Evolutionary conservation across 1,140 invertebrate genomes (phyloP).

Genomic region (Musca vetustissima): DNA sequence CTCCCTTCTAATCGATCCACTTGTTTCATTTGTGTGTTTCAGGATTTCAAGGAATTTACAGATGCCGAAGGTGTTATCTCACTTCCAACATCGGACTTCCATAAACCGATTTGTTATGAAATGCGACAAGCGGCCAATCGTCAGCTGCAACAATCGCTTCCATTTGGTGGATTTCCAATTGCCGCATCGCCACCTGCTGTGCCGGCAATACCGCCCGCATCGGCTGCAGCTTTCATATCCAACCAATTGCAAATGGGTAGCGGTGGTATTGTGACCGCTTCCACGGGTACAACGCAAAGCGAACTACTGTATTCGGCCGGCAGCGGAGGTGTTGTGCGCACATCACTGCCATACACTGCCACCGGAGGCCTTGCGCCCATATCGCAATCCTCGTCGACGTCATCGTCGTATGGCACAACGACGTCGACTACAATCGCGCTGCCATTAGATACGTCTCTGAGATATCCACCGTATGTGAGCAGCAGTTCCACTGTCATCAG

Average conservation of each 20-base stretch:
- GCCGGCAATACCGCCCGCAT: neutral
- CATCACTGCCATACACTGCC: conserved; percentile 30
- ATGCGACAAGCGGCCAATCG: conserved; percentile 58
- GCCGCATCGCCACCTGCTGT: conserved; percentile 24
- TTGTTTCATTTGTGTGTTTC: conserved; percentile 30
- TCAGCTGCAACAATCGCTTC: conserved; percentile 35
- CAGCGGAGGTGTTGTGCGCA: conserved; percentile 17
- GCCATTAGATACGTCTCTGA: conserved; percentile 45
- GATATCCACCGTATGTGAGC: conserved; percentile 32
- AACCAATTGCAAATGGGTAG: conserved; percentile 18
- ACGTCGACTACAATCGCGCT: conserved; percentile 51
- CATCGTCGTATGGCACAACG: conserved; percentile 52
- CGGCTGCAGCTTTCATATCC: conserved; percentile 20
- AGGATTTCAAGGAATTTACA: conserved; percentile 87
- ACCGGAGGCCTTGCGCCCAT: conserved; percentile 32
- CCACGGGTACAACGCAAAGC: conserved; percentile 26
- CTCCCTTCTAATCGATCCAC: too few species aligned
- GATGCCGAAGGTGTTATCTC: conserved; percentile 85
- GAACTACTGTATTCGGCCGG: conserved; percentile 9
- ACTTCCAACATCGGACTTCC: conserved; percentile 75
- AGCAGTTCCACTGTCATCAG: conserved; percentile 24
- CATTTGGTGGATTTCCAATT: conserved; percentile 36
- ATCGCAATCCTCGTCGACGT: conserved; percentile 49
- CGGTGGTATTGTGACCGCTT: neutral
- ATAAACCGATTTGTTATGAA: conserved; percentile 76